A percentile compares a stretch with the other conserved stretches of the same genome.
phyloP scores from a whole-genome alignment of 1,140 invertebrate genomes.

The Atta cephalotes region DNA sequence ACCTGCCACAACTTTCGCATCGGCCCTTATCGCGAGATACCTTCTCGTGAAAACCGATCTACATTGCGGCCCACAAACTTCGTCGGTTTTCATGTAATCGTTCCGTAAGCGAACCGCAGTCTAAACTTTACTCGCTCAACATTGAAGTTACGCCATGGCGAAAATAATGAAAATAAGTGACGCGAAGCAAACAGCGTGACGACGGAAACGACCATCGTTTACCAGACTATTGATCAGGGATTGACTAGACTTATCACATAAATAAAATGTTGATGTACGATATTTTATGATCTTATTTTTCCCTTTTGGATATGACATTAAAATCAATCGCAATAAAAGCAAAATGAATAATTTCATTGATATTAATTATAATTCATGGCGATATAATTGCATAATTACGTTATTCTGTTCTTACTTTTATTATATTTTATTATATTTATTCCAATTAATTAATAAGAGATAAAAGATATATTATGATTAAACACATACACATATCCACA shows the following conservation, averaged over 20 bases:
- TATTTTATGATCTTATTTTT: background rate
- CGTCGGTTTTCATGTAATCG: slow-evolving; percentile 34
- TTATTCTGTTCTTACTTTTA: background rate
- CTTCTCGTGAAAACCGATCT: slow-evolving; percentile 28
- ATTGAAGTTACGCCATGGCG: background rate
- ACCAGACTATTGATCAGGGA: background rate
- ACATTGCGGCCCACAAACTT: slow-evolving; percentile 20
- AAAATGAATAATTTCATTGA: too few relatives aligned
- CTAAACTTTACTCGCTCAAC: slow-evolving; percentile 20
- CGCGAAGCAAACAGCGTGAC: background rate
- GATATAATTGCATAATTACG: background rate
- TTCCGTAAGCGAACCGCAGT: slow-evolving; percentile 4
- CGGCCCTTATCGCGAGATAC: slow-evolving; percentile 17
- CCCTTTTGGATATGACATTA: background rate
- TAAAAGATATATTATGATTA: too few relatives aligned
- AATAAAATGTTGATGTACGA: background rate
- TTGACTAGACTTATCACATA: background rate
- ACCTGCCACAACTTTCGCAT: slow-evolving; percentile 8
- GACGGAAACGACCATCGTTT: background rate
- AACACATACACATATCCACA: too few relatives aligned
- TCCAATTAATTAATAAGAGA: too few relatives aligned
- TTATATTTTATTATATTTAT: too few relatives aligned
- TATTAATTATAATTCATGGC: too few relatives aligned
- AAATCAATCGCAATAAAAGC: background rate
- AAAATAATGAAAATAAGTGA: slow-evolving; percentile 9